Conservation (phyloP, 2,888 invertebrate species). For the Drosophila falleni region DNA sequence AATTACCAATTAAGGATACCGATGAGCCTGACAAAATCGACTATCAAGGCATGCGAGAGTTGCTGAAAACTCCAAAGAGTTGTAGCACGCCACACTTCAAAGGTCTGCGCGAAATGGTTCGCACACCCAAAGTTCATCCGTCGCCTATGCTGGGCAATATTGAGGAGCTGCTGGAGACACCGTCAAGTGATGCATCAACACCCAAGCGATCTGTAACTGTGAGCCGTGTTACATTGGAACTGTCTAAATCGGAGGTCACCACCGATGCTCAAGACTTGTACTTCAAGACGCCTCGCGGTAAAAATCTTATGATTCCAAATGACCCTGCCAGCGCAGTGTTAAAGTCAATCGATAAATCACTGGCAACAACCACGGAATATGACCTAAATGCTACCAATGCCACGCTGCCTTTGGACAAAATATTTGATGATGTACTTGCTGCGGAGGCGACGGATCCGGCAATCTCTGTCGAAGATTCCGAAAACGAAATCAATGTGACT, state of each 20-base stretch:
- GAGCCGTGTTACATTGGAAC: slow-evolving; percentile 16
- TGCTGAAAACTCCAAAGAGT: slow-evolving; percentile 74
- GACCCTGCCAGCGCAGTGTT: slow-evolving; percentile 81
- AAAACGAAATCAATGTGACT: slow-evolving; percentile 57
- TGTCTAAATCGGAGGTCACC: slow-evolving; percentile 11
- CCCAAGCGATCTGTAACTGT: slow-evolving; percentile 31
- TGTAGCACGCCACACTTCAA: slow-evolving; percentile 70
- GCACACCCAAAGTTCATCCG: slow-evolving; percentile 65
- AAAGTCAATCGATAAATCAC: slow-evolving; percentile 59
- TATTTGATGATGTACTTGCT: slow-evolving; percentile 77
- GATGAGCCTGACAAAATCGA: slow-evolving; percentile 56
- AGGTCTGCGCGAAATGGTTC: slow-evolving; percentile 71
- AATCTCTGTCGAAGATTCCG: slow-evolving; percentile 30
- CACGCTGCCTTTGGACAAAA: slow-evolving; percentile 72
- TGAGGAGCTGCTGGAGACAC: slow-evolving; percentile 61
- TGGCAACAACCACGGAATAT: slow-evolving; percentile 72
- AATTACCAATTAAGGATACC: slow-evolving; percentile 30
- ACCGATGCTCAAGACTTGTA: slow-evolving; percentile 66
- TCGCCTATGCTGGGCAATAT: slow-evolving; percentile 68
- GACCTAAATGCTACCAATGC: slow-evolving; percentile 74
- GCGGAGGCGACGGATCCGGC: slow-evolving; percentile 35
- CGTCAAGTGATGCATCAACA: slow-evolving; percentile 24
- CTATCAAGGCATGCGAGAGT: slow-evolving; percentile 64
- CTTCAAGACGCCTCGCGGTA: slow-evolving; percentile 83
- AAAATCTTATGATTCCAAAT: slow-evolving; percentile 80